Base-by-base conservation (phyloP, 30 jellyfish, hydroid and myxozoan species). In the Turritopsis dohrnii region DNA sequence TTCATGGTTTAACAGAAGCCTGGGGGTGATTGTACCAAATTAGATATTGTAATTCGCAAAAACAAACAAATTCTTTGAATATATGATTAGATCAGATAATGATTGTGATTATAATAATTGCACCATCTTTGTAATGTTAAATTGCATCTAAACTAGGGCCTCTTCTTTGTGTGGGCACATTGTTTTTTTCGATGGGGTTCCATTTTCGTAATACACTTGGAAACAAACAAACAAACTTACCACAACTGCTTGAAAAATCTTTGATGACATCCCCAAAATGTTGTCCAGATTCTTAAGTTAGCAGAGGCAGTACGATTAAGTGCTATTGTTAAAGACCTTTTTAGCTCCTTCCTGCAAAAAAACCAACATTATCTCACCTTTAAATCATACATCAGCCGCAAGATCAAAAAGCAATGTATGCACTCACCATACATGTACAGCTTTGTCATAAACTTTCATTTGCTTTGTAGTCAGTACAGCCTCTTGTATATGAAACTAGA, bases 211-310 rank as follows among this genome's bases (percentile, higher is more conserved):
- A 8, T 21, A n/a, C n/a, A n/a, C n/a, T n/a, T n/a, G n/a, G n/a
- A n/a, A n/a, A n/a, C n/a, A n/a, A n/a, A n/a, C n/a, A n/a, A n/a
- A n/a, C n/a, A n/a, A n/a, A n/a, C 81, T 82, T 65, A 91, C 97
- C 98, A 93, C 20, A 93, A 74, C 60, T 93, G 98, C 73, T 93
- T 93, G 84, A 93, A 93, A 54, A 93, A 93, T 31, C 98, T 71
- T 79, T 93, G 98, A 79, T 93, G 98, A 73, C 89, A 27, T 52
- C 94, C 98, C 98, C 98, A 93, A 72, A 80, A 93, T 25, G 76
- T 92, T 22, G 88, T 85, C 98, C 98, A 93, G 26, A 88, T 31
- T 23, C 95, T 87, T 74, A 96, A 83, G 26, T 69, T 80, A 22
- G 27, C 74, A 54, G 79, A 75, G 54, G 84, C 94, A 23, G 94